Base-by-base conservation (phyloP, 2,113 vertebrate species). In the Turdus rufiventris region DNA sequence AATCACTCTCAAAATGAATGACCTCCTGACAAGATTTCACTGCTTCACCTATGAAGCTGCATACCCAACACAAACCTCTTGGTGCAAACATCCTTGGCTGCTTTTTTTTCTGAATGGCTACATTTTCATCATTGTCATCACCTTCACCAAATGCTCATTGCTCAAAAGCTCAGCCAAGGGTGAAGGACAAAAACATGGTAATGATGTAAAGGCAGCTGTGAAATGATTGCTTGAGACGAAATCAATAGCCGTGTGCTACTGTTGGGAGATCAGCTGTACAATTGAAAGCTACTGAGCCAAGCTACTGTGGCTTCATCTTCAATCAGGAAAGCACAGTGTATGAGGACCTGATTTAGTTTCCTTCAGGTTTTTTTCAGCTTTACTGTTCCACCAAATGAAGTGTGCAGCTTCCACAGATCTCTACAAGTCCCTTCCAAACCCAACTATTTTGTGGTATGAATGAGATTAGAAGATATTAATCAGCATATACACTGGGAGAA, bases 101-200 rank as follows among this genome's bases (percentile, higher is more conserved):
- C 11, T 33, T 57, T 87, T 87, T 71, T 56, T 92, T 23, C 79
- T 77, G 79, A 91, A 76, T 17, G 7, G 58, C 12, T 86, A 57
- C 4, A 7, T 67, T 66, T 92, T 73, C 60, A 92, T 38, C 29
- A 12, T 60, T 12, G 20, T 54, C 86, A 79, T 33, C 34, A 73
- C 72, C 65, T 65, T 62, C 76, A 86, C 42, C 76, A 91, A 76
- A 79, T 53, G 45, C 79, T 90, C 54, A 45, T 14, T 53, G 67
- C 60, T 80, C 67, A 71, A 83, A 76, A 74, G 72, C n/a, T 70
- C 79, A 77, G 40, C 45, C 80, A 89, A 74, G 51, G 68, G 42
- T 70, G 42, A 96, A 93, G 60, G 60, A 66, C 76, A 89, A 80
- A 94, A 88, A 36, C 61, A 77, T 1, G 6, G 61, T 38, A 76